Evolutionary conservation across 2,888 invertebrate species (phyloP), one percentile per base, ranked within the genome.

Genomic region (Mystacides longicornis): DNA sequence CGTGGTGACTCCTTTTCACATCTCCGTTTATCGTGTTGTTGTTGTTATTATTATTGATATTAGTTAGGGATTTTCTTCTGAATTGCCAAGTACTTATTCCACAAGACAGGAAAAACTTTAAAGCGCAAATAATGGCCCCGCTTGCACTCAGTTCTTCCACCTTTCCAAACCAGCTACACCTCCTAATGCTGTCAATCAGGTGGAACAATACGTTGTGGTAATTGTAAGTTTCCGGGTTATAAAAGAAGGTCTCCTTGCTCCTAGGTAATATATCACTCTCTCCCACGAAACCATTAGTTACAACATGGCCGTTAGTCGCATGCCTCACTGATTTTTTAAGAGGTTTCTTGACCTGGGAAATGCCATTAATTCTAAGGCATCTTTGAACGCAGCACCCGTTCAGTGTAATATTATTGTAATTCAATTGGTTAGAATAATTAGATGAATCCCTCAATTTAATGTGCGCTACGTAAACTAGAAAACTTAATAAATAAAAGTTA

Each of bases 401-500:
- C 5, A 54, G 23, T 2, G 55, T 51, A 7, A 52, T 19, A 42
- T 55, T 52, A 20, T 51, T 54, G 31, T 54, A 52, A 20, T 51
- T 51, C n/a, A 55, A 43, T 23, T 48, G 57, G 16, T 54, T 49
- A 18, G 22, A 46, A 33, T 58, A 52, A 16, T 19, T 22, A 14
- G 54, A 52, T 11, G 43, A 33, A 61, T 85, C 83, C 50, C 86
- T 74, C 65, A 83, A 78, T 64, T 78, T 77, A 63, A 89, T 81
- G 69, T 93, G 93, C 61, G 85, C 83, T 65, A 85, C 82, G 73
- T 95, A 97, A 51, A 87, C 81, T 65, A 94, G 79, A 68, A 96
- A 88, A 63, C 94, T 87, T 60, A 92, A 75, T 59, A 96, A 82
- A 71, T 93, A 94, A 71, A 94, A 87, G 65, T 93, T 85, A 69